Evolutionary conservation across 92 coral and sea anemone genomes (phyloP).

Genomic region (Hydrozoanthus gracilis): DNA sequence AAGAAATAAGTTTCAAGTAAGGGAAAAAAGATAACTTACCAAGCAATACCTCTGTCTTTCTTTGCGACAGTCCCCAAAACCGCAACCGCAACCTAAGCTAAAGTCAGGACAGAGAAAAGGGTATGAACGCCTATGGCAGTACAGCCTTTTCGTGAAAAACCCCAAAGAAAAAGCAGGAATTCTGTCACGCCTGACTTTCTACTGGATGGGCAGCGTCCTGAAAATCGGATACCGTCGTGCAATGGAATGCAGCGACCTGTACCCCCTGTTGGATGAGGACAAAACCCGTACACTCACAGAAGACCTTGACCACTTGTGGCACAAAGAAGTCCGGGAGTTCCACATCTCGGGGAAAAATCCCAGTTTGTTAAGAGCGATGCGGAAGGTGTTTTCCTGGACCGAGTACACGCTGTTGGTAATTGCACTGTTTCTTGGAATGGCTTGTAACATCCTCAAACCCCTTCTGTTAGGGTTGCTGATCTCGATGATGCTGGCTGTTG

Average conservation of each 20-base stretch:
- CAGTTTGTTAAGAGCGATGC: slow-evolving; percentile 79
- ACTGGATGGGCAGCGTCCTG: slow-evolving; percentile 79
- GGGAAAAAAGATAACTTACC: background rate
- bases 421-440: slow-evolving; percentile 79
- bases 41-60: background rate
- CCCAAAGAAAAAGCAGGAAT: slow-evolving; percentile 92
- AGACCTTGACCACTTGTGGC: slow-evolving; percentile 79
- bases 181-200: slow-evolving; percentile 74
- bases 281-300: slow-evolving; percentile 76
- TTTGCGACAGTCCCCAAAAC: background rate
- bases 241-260: slow-evolving; percentile 80
- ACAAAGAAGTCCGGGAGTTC: slow-evolving; percentile 68
- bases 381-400: slow-evolving; percentile 75
- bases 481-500: slow-evolving; percentile 57
- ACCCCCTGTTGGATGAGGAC: slow-evolving; percentile 87
- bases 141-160: slow-evolving; percentile 85
- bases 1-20: background rate
- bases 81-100: background rate
- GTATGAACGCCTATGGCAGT: slow-evolving; percentile 81
- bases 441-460: slow-evolving; percentile 86
- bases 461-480: slow-evolving; percentile 78
- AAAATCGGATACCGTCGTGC: slow-evolving; percentile 75
- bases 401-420: slow-evolving; percentile 74
- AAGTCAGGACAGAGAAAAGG: slow-evolving; percentile 44
- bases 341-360: slow-evolving; percentile 75